Percentiles rank a stretch among this genome's conserved stretches.
Conservation (phyloP, 2,113 vertebrate genomes). For the Aptenodytes forsteri region DNA sequence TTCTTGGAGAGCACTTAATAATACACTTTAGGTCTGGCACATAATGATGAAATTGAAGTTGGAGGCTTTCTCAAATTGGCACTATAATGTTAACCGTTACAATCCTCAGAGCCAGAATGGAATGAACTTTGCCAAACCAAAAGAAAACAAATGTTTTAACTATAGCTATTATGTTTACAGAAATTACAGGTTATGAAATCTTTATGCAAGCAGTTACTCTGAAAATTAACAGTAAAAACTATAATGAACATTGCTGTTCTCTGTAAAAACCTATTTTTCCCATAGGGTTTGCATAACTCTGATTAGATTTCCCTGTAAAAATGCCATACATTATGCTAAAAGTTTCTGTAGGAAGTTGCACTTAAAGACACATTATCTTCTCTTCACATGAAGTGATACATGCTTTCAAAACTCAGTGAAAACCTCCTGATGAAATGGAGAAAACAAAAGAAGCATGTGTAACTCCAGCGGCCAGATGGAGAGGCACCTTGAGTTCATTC, state of each 20-base stretch:
- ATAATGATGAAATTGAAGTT: neutral
- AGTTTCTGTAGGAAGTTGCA: neutral
- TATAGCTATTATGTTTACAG: conserved; percentile 9
- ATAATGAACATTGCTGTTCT: neutral
- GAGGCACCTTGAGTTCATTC: neutral
- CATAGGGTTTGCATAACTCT: neutral
- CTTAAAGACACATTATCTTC: neutral
- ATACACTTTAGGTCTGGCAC: neutral
- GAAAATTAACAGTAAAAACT: conserved; percentile 20
- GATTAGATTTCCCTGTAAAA: neutral
- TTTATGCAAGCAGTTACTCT: conserved; percentile 2
- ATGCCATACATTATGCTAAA: neutral
- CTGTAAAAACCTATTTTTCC: neutral
- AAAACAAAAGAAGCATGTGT: neutral
- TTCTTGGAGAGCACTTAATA: conserved; percentile 19
- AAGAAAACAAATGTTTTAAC: conserved; percentile 42
- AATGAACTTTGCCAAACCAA: conserved; percentile 15
- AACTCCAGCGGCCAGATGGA: neutral
- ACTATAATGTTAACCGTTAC: conserved; percentile 23
- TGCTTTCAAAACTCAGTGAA: neutral
- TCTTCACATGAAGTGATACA: neutral
- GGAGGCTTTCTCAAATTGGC: neutral
- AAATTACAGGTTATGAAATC: conserved; percentile 55
- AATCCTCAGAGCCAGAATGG: neutral
- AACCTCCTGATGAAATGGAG: neutral